Percentiles rank a stretch among this genome's conserved stretches.
Evolutionary conservation across 2,113 vertebrate genomes (phyloP).

Genomic region (Agelaius phoeniceus): DNA sequence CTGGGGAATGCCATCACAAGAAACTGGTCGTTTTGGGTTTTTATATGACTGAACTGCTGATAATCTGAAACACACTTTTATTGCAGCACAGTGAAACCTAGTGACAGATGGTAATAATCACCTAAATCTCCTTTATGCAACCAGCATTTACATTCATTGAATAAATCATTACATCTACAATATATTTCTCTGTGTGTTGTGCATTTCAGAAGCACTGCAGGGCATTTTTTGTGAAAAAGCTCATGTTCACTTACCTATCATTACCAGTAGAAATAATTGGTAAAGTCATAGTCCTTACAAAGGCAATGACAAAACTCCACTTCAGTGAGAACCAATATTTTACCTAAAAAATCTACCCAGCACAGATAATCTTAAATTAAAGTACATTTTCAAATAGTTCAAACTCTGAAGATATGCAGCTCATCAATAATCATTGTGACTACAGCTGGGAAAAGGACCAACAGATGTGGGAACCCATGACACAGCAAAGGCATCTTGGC

Average conservation of each 20-base stretch:
- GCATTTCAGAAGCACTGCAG: background rate
- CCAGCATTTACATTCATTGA: conserved; percentile 36
- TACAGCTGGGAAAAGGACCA: background rate
- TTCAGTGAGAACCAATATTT: background rate
- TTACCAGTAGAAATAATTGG: background rate
- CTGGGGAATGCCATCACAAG: background rate
- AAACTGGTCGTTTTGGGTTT: background rate
- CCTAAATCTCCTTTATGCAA: conserved; percentile 53
- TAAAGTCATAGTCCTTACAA: background rate
- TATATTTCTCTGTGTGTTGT: background rate
- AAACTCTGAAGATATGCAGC: background rate
- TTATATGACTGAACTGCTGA: background rate
- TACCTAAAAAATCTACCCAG: background rate
- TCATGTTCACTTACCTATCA: background rate
- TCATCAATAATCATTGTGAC: background rate
- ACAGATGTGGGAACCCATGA: background rate
- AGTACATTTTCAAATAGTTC: background rate
- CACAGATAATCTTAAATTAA: background rate
- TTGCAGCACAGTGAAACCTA: conserved; percentile 46
- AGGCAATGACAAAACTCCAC: background rate
- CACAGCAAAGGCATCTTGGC: background rate
- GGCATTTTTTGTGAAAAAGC: background rate
- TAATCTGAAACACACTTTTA: conserved; percentile 45
- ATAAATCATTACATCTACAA: conserved; percentile 25
- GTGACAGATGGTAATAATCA: conserved; percentile 64